Base-by-base conservation (phyloP, 2,797 vertebrate species). In the Scomberomorus guttatus region DNA sequence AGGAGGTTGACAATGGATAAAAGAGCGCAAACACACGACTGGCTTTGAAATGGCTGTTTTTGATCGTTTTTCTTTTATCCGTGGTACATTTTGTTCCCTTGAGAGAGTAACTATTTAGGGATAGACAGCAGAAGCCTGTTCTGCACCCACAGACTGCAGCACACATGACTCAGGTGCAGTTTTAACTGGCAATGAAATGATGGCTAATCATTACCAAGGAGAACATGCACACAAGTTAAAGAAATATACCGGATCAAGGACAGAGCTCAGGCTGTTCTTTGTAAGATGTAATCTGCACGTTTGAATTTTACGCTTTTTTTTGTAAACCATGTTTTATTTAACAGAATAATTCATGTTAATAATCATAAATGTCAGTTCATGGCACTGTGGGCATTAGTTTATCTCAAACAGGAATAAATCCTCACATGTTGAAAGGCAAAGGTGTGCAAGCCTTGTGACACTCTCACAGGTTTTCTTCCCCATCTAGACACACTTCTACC, bases 171-270 rank as follows among this genome's bases (percentile, higher is more conserved):
- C 55, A 54, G 1, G 20, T 20, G 20, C 24, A 29, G 22, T 7
- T 74, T 79, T 77, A 79, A 68, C 73, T 63, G 3, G 11, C 2
- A 2, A 61, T 11, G 29, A 77, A 72, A 75, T 66, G 10, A 62
- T 67, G 52, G 1, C 12, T 67, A 57, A 78, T 70, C 15, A 62
- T 77, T 76, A 69, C 32, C 6, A 5, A 59, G 34, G 14, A 66
- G n/a, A 50, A n/a, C 27, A 22, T 71, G 6, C n/a, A 60, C 17
- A 17, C 44, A 5, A 48, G 15, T 2, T 17, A 48, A 6, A 50
- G 6, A 50, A 50, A 50, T 20, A 50, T 20, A 50, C 46, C 6
- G 7, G 18, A 50, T 50, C 3, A 6, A 50, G 46, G 18, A 50
- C 18, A 50, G 46, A 50, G 46, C 18, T 50, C 18, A 20, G 46